These are phyloP conservation scores for Typhlichthys subterraneus DNA, from an alignment of 2,797 vertebrate species.

Conservation along the genomic window DNA sequence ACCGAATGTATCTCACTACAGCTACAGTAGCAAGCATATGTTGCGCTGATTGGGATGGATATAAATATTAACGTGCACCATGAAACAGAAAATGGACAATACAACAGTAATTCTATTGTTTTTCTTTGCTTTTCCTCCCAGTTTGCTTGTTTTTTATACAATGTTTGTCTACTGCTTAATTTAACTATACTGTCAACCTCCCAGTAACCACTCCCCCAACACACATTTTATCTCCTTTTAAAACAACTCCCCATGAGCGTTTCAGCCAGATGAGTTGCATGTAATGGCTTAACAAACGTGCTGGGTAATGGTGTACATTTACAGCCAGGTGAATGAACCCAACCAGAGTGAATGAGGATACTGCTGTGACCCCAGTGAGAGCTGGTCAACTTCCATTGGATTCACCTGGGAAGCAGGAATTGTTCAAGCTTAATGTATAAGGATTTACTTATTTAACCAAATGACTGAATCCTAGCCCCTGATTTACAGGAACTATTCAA, in stretches of 20 bases:
- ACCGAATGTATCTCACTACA: background rate
- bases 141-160: background rate
- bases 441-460: slow-evolving; percentile 63
- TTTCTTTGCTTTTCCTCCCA: background rate
- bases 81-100: background rate
- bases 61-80: background rate
- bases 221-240: slow-evolving; percentile 25
- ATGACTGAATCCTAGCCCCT: slow-evolving; percentile 42
- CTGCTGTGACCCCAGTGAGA: slow-evolving; percentile 67
- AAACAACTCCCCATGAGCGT: slow-evolving; percentile 41
- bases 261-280: slow-evolving; percentile 65
- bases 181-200: too few relatives aligned
- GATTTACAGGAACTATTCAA: slow-evolving; percentile 51
- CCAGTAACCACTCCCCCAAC: slow-evolving; percentile 4
- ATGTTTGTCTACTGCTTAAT: too few relatives aligned
- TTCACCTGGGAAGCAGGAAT: slow-evolving; percentile 57
- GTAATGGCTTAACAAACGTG: slow-evolving; percentile 62
- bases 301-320: slow-evolving; percentile 66
- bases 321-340: slow-evolving; percentile 65
- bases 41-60: background rate
- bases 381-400: slow-evolving; percentile 63
- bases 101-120: background rate
- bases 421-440: slow-evolving; percentile 60
- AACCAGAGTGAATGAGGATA: slow-evolving; percentile 47
- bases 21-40: too few relatives aligned